Evolutionary conservation across 2,113 vertebrate species (phyloP), one percentile per base, ranked within the genome.

Genomic region (Xiphophorus couchianus): DNA sequence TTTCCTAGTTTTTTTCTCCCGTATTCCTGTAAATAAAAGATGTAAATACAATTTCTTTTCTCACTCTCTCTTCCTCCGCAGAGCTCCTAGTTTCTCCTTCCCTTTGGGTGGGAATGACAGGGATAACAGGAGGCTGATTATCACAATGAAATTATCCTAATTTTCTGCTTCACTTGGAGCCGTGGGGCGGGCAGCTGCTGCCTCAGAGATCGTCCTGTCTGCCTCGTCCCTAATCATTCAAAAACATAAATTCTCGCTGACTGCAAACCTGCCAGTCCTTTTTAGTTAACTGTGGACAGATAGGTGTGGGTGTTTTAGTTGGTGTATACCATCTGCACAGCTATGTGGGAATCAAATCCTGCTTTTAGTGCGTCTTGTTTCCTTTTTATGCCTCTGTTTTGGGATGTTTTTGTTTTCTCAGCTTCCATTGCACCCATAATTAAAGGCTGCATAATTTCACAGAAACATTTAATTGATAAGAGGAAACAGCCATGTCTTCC

Each of bases 81-180:
- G 15, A 60, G 65, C 73, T 35, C 63, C n/a, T 62, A 62, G 19
- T 66, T 72, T 80, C 69, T 66, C n/a, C 70, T 73, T 77, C 71
- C 78, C 72, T 63, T 60, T 66, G 80, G 74, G 69, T 73, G 71
- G 76, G 89, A 87, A 87, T 84, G 80, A 87, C 33, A 42, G 77
- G 84, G 88, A 84, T 91, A 86, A 87, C 73, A 14, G 81, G 79
- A 89, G 86, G 84, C 86, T 92, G 92, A 92, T 93, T 92, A 92
- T 92, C 89, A 88, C 92, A 92, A 92, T 88, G 78, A 91, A 89
- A 92, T 93, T 87, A 93, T 93, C 81, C 89, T 78, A 87, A 93
- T 94, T 94, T 94, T 93, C 92, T 91, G 90, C 92, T 92, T 92
- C 87, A 92, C 90, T 92, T 92, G 90, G 87, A 84, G 83, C 85